Evolutionary conservation across 2,888 invertebrate species (phyloP), one percentile per base, ranked within the genome.

Genomic region (Protophormia terraenovae): DNA sequence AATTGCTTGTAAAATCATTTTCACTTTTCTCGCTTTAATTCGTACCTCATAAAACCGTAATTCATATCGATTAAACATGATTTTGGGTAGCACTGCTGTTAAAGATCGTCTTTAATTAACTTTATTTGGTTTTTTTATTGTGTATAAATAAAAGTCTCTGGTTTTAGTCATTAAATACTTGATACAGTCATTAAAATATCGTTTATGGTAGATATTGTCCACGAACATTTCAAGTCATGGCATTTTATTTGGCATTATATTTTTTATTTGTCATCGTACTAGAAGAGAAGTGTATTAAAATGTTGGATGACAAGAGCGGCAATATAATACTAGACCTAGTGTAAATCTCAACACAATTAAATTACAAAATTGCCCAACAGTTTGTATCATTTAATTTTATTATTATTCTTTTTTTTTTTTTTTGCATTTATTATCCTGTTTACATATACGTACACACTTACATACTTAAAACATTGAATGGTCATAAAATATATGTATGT

Each of bases 161-260:
- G 50, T 69, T 78, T 60, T 3, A 58, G 67, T 14, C 67, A 67
- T 78, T 69, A 69, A 78, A 47, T 32, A 58, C 45, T 58, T 78
- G 67, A 35, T 32, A 19, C 27, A 35, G 50, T 69, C 69, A 69
- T 78, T 78, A 69, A 78, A 77, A 38, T 60, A 60, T 69, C 38
- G 24, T 78, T 69, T 35, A 69, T 38, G 69, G 19, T 24, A 19
- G 14, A 60, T 29, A 29, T 50, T 47, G 12, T 27, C 22, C 47
- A 35, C 47, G 35, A 8, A 45, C 35, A 53, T n/a, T n/a, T 35
- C 35, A 35, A 10, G n/a, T 41, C 10, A 55, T 27, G 55, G 24
- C 16, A 53, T 24, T n/a, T n/a, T n/a, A n/a, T n/a, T n/a, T 47
- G 16, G 12, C 22, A n/a, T 27, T 27, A n/a, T 10, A 47, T 47